phyloP scores from a whole-genome alignment of 2,797 vertebrate genomes.

The Potorous gilbertii region DNA sequence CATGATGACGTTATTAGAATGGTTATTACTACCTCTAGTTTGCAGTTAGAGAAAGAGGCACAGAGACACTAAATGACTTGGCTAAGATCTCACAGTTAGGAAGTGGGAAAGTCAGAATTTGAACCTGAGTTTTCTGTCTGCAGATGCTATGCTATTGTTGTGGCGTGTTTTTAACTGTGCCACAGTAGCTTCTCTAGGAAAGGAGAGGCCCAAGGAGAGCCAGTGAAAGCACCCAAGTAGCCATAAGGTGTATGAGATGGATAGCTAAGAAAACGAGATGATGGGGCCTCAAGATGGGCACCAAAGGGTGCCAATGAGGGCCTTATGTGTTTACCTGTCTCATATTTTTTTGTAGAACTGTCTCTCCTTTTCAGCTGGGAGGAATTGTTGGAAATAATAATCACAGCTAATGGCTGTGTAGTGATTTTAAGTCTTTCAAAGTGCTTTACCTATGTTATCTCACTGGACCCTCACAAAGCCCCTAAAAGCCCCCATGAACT shows the following conservation, averaged over 20 bases:
- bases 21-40: not conserved
- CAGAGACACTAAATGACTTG: not conserved
- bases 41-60: not conserved
- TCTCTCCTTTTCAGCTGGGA: not conserved
- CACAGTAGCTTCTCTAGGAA: not conserved
- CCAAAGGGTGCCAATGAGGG: not conserved
- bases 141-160: not conserved
- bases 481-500: not conserved
- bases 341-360: not conserved
- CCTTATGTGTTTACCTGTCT: not conserved
- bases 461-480: not conserved
- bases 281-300: not conserved
- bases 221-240: not conserved
- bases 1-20: not conserved
- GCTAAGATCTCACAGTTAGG: not conserved
- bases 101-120: not conserved
- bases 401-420: not conserved
- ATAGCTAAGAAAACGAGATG: not conserved
- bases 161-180: not conserved
- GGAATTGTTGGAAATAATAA: not conserved
- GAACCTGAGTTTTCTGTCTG: not conserved
- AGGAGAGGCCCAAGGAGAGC: not conserved
- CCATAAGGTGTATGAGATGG: not conserved
- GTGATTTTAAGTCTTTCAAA: not conserved
- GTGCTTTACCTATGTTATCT: not conserved